Evolutionary conservation across 1,140 invertebrate genomes (phyloP).

Genomic region (Hydropsyche tenuis): DNA sequence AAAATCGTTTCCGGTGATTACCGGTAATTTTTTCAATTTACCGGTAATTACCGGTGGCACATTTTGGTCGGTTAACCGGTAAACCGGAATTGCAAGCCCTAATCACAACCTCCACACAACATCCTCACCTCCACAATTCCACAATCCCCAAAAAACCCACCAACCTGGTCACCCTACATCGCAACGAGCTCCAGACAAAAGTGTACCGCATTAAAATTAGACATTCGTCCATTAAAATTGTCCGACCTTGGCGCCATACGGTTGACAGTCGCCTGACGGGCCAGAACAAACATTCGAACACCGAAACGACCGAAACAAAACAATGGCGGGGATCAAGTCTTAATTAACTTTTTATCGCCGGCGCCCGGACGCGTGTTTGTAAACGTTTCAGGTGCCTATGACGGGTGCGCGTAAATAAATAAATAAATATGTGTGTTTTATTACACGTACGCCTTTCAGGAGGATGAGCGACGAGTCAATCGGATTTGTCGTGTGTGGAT

Average conservation of each 20-base stretch:
- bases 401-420: no score
- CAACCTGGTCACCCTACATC: neutral
- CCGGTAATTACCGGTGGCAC: no score
- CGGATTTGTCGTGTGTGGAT: no score
- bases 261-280: conserved; percentile 16
- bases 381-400: conserved; percentile 18
- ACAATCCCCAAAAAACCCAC: neutral
- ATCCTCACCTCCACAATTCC: no score
- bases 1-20: no score
- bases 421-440: no score
- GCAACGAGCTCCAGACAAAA: neutral
- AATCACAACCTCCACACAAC: no score
- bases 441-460: no score
- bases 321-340: neutral
- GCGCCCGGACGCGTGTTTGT: neutral
- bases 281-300: neutral
- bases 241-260: conserved; percentile 2
- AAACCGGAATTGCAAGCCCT: no score
- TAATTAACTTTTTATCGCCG: neutral
- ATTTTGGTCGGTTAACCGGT: no score
- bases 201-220: neutral
- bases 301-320: neutral
- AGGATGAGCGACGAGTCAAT: no score
- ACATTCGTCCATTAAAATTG: conserved; percentile 1
- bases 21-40: no score